A percentile compares a stretch with the other conserved stretches of the same genome.
These are phyloP conservation scores for Plectropomus leopardus DNA, from an alignment of 2,113 vertebrate genomes.

Conservation along the genomic window DNA sequence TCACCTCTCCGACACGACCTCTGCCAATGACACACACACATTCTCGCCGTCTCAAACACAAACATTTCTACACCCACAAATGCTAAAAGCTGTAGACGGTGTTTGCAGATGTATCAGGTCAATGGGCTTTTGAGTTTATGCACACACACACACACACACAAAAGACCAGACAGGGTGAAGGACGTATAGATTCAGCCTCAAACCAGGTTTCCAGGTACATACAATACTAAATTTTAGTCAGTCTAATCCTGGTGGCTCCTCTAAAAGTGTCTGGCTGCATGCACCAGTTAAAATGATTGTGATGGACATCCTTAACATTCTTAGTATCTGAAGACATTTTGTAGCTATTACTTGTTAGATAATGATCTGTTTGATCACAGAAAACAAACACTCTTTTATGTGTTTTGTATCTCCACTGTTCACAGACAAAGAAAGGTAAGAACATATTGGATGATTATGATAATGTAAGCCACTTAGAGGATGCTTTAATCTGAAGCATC, in stretches of 20 bases:
- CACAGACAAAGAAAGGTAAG: background rate
- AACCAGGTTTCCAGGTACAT: constrained; percentile 1
- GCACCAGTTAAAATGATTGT: constrained; percentile 6
- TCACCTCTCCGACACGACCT: constrained; percentile 69
- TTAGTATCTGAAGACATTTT: constrained; percentile 25
- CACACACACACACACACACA: background rate
- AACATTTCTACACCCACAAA: constrained; percentile 32
- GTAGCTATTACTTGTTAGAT: constrained; percentile 19
- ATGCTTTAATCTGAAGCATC: constrained; percentile 25
- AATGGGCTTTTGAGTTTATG: constrained; percentile 41
- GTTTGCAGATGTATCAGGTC: constrained; percentile 46
- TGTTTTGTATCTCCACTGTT: background rate
- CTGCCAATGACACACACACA: constrained; percentile 51
- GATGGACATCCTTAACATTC: background rate
- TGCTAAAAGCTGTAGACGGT: constrained; percentile 32
- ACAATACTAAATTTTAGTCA: background rate
- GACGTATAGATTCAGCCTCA: constrained; percentile 40
- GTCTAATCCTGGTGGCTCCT: constrained; percentile 3
- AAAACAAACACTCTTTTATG: constrained; percentile 27
- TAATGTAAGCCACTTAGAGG: constrained; percentile 23
- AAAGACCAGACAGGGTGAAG: constrained; percentile 22
- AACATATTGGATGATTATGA: background rate
- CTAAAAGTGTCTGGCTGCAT: background rate
- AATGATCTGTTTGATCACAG: constrained; percentile 17
- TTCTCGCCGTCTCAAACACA: constrained; percentile 19